Conservation (phyloP, 2,888 invertebrate genomes). For the Amphimallon solstitiale region DNA sequence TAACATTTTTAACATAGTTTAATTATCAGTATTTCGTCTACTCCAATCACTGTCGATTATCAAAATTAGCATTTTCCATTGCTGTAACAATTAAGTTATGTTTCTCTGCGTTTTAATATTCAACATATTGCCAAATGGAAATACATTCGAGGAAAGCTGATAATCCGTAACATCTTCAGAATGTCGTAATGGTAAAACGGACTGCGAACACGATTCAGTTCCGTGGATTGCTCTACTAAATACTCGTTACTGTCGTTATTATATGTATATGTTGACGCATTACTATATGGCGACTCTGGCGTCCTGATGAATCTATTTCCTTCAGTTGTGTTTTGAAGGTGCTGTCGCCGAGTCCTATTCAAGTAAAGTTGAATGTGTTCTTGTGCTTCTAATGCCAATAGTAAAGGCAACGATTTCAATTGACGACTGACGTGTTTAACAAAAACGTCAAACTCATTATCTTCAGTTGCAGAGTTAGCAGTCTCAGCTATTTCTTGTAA, state of each 20-base stretch:
- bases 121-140: no score
- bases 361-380: slow-evolving; percentile 47
- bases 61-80: no score
- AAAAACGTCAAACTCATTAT: slow-evolving; percentile 51
- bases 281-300: slow-evolving; percentile 33
- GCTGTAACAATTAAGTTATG: not conserved
- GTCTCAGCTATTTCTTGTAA: slow-evolving; percentile 42
- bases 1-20: no score
- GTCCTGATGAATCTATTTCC: not conserved
- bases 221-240: not conserved
- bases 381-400: slow-evolving; percentile 40
- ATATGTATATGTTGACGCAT: slow-evolving; percentile 44
- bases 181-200: slow-evolving; percentile 2
- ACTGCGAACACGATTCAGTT: not conserved
- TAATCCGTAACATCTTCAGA: slow-evolving; percentile 1
- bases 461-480: slow-evolving; percentile 47
- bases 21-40: no score
- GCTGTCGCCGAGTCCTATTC: slow-evolving; percentile 45
- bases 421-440: slow-evolving; percentile 42
- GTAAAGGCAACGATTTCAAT: slow-evolving; percentile 38
- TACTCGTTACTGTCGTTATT: slow-evolving; percentile 43
- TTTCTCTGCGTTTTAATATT: not conserved
- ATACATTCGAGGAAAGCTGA: slow-evolving; percentile 6
- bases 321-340: slow-evolving; percentile 39
- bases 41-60: no score